Conservation (phyloP, 2,888 invertebrate species). For the Plagodis dolabraria region DNA sequence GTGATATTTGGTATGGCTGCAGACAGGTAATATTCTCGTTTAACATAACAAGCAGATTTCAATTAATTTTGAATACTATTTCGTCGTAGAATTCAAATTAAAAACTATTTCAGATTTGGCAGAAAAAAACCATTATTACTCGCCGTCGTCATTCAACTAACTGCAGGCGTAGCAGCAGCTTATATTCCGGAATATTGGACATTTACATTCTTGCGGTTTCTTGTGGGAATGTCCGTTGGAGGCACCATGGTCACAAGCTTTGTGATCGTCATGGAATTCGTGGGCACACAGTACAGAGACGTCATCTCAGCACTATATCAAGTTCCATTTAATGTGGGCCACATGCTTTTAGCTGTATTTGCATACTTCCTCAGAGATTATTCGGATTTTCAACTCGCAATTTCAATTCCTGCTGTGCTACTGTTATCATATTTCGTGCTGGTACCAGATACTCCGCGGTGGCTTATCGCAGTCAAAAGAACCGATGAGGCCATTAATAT, state of each 20-base stretch:
- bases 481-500: constrained; percentile 86
- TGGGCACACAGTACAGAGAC: constrained; percentile 84
- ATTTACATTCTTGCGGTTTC: constrained; percentile 88
- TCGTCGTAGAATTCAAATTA: background rate
- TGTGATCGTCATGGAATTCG: constrained; percentile 87
- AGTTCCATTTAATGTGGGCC: constrained; percentile 88
- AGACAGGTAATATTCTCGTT: constrained; percentile 86
- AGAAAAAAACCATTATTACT: constrained; percentile 89
- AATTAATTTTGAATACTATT: too few species aligned
- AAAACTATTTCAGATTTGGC: constrained; percentile 86
- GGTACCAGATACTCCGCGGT: constrained; percentile 92
- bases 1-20: constrained; percentile 89
- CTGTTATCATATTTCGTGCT: constrained; percentile 87
- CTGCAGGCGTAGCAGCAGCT: constrained; percentile 88
- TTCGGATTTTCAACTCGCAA: constrained; percentile 86
- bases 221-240: constrained; percentile 90
- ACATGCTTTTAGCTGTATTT: constrained; percentile 86
- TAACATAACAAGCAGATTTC: background rate
- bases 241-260: constrained; percentile 90
- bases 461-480: constrained; percentile 89
- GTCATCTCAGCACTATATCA: constrained; percentile 87
- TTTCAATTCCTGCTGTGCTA: constrained; percentile 85
- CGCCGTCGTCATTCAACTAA: constrained; percentile 89
- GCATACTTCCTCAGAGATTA: constrained; percentile 87
- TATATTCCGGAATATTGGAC: constrained; percentile 85